phyloP scores from a whole-genome alignment of 2,888 invertebrate species.

The Chloroclystis v-ata region DNA sequence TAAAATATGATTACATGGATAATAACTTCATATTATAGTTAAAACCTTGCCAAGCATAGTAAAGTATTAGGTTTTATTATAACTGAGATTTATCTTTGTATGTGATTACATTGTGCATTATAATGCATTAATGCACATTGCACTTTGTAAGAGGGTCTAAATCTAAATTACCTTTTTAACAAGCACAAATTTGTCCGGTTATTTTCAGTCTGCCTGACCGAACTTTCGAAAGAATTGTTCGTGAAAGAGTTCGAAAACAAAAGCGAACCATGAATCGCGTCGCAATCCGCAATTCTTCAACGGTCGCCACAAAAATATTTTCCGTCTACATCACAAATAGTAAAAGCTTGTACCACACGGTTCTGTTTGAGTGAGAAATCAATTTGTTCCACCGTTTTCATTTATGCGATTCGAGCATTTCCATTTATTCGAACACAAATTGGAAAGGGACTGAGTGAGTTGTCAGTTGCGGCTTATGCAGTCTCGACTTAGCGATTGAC shows the following conservation, averaged over 20 bases:
- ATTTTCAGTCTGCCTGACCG: too few relatives aligned
- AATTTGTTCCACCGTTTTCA: slow-evolving; percentile 74
- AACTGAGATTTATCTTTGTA: too few relatives aligned
- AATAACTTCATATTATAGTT: too few relatives aligned
- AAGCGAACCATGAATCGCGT: neutral
- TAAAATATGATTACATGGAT: too few relatives aligned
- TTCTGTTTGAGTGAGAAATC: slow-evolving; percentile 74
- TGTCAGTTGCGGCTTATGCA: slow-evolving; percentile 73
- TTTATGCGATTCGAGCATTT: slow-evolving; percentile 70
- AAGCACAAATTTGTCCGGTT: too few relatives aligned
- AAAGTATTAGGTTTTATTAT: too few relatives aligned
- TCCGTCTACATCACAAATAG: slow-evolving; percentile 37
- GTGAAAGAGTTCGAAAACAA: neutral
- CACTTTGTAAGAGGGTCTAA: too few relatives aligned
- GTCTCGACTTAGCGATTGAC: slow-evolving; percentile 53
- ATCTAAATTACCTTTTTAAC: too few relatives aligned
- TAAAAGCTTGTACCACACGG: slow-evolving; percentile 49
- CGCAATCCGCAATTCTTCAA: slow-evolving; percentile 18
- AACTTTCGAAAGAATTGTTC: too few relatives aligned
- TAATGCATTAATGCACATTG: too few relatives aligned
- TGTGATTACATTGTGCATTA: too few relatives aligned
- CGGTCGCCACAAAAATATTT: slow-evolving; percentile 31
- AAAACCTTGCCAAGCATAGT: too few relatives aligned
- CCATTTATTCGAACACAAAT: slow-evolving; percentile 74
- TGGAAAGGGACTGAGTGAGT: slow-evolving; percentile 71